Evolutionary conservation across 35 echinoderm and acorn worm species (phyloP), one percentile per base, ranked within the genome.

Genomic region (Ophioderma brevispina): DNA sequence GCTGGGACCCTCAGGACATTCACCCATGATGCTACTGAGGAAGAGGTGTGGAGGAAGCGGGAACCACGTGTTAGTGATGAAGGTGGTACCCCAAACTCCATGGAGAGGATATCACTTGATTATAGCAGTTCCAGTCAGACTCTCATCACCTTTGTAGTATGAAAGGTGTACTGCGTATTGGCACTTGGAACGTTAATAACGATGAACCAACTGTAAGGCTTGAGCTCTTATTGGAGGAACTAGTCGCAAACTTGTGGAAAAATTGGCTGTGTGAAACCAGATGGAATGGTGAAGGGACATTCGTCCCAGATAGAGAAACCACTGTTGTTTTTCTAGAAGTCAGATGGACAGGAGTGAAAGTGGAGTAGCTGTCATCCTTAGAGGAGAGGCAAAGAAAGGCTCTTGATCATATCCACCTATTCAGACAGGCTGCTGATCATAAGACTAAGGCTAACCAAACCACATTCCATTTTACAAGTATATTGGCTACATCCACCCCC

Each of bases 1-100:
- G 36, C 0, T 82, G 80, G 36, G 36, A 18, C 36, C 80, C 80
- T 82, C 80, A 42, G 39, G 80, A 38, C 80, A 38, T 36, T 36
- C 80, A 82, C 38, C 80, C 31, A 36, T 82, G 36, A 82, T 82
- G 80, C 38, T 82, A 82, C 80, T 82, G 80, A 82, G 36, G 80
- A 82, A 82, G 80, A 82, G 80, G 80, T 36, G 80, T 36, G 18
- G 80, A 82, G 80, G 31, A 28, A 38, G 80, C 0, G 15, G 38
- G n/a, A 38, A 82, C n/a, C n/a, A n/a, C n/a, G 0, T 42, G 36
- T 38, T 38, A 35, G 31, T 82, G 80, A 82, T 82, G 80, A 38
- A 28, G 38, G 36, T 38, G 80, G 23, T 82, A 82, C 80, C 80
- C 80, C 80, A 82, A 42, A 82, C 39, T 17, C 80, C 11, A 38